Evolutionary conservation across 2,888 invertebrate genomes (phyloP).

Genomic region (Habroteleia sp.): DNA sequence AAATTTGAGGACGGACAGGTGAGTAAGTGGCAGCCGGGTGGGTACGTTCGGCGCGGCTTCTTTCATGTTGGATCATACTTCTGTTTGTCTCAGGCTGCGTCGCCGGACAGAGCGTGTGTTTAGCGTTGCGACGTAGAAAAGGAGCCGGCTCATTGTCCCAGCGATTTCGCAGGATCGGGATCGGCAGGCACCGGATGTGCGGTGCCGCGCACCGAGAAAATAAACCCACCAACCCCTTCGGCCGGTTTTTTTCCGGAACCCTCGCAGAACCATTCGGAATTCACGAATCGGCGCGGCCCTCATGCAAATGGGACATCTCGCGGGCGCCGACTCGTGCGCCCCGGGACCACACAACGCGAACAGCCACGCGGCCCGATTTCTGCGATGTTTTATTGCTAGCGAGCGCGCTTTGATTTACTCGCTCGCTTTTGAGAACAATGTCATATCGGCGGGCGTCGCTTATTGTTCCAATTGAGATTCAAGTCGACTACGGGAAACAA

Average conservation of each 20-base stretch:
- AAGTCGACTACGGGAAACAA: not conserved
- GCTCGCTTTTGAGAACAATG: constrained; percentile 29
- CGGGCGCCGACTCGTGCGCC: constrained; percentile 11
- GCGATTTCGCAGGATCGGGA: constrained; percentile 68
- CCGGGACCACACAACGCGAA: constrained; percentile 47
- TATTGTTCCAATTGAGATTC: constrained; percentile 27
- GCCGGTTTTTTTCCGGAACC: too few relatives aligned
- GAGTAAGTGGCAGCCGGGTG: constrained; percentile 62
- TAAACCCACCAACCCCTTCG: constrained; percentile 14
- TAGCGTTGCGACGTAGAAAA: constrained; percentile 65
- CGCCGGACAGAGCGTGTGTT: constrained; percentile 66
- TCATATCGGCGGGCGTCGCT: constrained; percentile 19
- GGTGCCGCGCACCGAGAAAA: constrained; percentile 39
- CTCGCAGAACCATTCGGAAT: constrained; percentile 19
- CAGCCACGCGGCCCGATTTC: constrained; percentile 26
- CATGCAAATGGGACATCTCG: constrained; percentile 52
- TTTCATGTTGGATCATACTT: constrained; percentile 79
- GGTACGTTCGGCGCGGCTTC: constrained; percentile 69
- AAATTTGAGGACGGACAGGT: constrained; percentile 73
- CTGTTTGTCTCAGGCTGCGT: constrained; percentile 73
- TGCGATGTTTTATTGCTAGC: constrained; percentile 14
- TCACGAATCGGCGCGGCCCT: constrained; percentile 17
- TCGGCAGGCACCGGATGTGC: constrained; percentile 71
- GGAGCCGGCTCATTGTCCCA: constrained; percentile 72
- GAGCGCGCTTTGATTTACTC: constrained; percentile 32